Evolutionary conservation across 2,888 invertebrate genomes (phyloP).

Genomic region (Dynastes maya): DNA sequence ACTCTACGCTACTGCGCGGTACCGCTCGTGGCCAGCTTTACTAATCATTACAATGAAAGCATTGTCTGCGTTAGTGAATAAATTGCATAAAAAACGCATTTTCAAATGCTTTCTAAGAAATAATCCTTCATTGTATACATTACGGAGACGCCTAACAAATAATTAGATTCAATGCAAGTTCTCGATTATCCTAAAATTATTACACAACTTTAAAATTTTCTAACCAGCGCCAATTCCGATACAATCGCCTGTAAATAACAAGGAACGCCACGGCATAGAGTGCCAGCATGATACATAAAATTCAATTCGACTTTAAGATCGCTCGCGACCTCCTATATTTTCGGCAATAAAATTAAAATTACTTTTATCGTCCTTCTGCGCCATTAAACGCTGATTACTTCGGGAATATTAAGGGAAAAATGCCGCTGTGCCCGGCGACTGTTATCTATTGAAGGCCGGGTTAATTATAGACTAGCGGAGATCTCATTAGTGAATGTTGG

Average conservation of each 20-base stretch:
- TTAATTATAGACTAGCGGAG: conserved; percentile 61
- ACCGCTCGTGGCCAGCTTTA: too few species aligned
- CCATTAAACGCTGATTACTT: conserved; percentile 65
- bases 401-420: conserved; percentile 62
- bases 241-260: conserved; percentile 26
- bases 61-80: too few species aligned
- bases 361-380: conserved; percentile 65
- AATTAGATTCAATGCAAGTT: too few species aligned
- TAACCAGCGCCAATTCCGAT: conserved; percentile 15
- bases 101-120: too few species aligned
- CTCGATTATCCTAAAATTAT: too few species aligned
- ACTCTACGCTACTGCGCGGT: too few species aligned
- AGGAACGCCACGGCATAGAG: background rate
- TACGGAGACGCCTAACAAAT: too few species aligned
- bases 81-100: too few species aligned
- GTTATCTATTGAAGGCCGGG: conserved; percentile 61
- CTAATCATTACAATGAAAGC: too few species aligned
- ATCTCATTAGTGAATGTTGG: conserved; percentile 55
- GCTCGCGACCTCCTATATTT: conserved; percentile 53
- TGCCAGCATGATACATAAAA: conserved; percentile 22
- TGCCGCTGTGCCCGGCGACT: conserved; percentile 55
- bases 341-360: conserved; percentile 64
- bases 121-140: too few species aligned
- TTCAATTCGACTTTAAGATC: conserved; percentile 43
- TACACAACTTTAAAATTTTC: background rate